Evolutionary conservation across 1,140 invertebrate species (phyloP), one percentile per base, ranked within the genome.

Genomic region (Drosophila burlai): DNA sequence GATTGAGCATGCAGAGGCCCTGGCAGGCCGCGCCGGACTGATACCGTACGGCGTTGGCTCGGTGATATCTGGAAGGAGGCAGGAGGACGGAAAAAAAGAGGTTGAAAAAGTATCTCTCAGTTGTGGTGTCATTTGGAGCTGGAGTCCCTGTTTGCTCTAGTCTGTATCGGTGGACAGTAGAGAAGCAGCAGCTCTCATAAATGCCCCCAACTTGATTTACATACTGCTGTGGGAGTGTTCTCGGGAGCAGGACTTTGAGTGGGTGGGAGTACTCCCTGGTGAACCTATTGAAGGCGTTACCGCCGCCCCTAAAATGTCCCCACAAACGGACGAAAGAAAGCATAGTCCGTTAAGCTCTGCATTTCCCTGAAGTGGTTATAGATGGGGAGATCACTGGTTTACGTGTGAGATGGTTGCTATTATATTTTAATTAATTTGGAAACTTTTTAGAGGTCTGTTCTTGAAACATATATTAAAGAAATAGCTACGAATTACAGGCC

Each of bases 21-120:
- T 96, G 95, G 85, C 95, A 97, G 13, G 82, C 93, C 18, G 81
- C 31, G 71, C 92, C 92, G 90, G 94, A 94, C 82, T 94, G 93
- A 60, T 95, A 94, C 16, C 95, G 94, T 2, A 97, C 96, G 0
- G 96, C 95, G 92, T 97, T 97, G 55, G 96, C 96, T 15, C 93
- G 93, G 85, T 96, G 96, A 91, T 97, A 97, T 84, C 95, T 96
- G 92, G 69, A 92, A 49, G 24, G 50, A 63, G 50, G 54, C 34
- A 55, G 54, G 15, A 63, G 61, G 93, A 21, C 18, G 45, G 15
- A 6, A 31, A 9, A 9, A 24, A 67, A 52, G 36, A 21, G 42
- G 13, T 15, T 4, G 31, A 45, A 60, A 59, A 55, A 59, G 47
- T 24, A n/a, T 47, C 52, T 66, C 13, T 6, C 31, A 34, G 31